Evolutionary conservation across 2,888 invertebrate species (phyloP), one percentile per base, ranked within the genome.

Genomic region (Eutolmus rufibarbis): DNA sequence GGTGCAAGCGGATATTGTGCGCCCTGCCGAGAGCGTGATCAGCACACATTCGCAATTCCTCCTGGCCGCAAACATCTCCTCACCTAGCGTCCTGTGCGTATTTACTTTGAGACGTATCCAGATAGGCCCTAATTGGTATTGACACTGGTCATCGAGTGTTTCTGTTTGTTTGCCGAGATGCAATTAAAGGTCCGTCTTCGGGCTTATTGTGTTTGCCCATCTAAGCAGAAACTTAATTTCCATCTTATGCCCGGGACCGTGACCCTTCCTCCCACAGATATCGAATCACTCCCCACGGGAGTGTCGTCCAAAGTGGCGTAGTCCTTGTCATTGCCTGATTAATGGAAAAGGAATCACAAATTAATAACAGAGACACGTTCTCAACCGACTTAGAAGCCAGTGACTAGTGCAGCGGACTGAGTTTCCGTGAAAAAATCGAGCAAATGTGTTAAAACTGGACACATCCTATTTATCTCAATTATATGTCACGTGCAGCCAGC

Each of bases 401-500:
- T 81, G 34, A 46, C 34, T n/a, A 77, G 57, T 19, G 16, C 31
- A 56, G 78, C 28, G 46, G 28, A 74, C 40, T 28, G 31, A n/a
- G 37, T 78, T 77, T 57, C 56, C 43, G 51, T 66, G 78, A 87
- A 87, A 86, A 88, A 88, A 88, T 89, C 89, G 89, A 89, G 89
- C 89, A 89, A 89, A 88, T 89, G 88, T 87, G 89, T 89, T 89
- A 88, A 89, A 89, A 89, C 88, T 89, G 90, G 90, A 89, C 89
- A 89, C 90, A 89, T 90, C 89, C 89, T 89, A 90, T 90, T 90
- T 90, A 90, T 90, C 89, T 89, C 89, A 90, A 90, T 90, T 89
- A 90, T 88, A 78, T 88, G 90, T 89, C 90, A 89, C 89, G 90
- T 89, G 90, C 89, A 37, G 79, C 74, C 23, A 28, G 84, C 88